Conservation (phyloP, 2,888 invertebrate species). For the Harpalus rufipes region DNA sequence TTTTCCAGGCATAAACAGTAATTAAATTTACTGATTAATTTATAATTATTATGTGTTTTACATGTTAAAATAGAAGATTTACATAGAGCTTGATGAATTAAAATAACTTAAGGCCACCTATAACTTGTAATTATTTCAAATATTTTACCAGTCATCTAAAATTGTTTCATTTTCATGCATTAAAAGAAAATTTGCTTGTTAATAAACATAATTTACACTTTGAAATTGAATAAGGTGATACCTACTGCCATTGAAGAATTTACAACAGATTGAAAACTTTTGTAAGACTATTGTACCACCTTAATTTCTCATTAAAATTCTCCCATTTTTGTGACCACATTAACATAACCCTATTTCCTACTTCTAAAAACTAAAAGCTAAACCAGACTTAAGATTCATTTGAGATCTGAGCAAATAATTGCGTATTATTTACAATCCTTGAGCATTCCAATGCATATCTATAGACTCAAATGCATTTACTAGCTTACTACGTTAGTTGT, state of each 20-base stretch:
- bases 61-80: conserved; percentile 36
- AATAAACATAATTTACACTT: no score
- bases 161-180: neutral
- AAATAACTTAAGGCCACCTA: conserved; percentile 35
- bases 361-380: neutral
- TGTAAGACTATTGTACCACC: no score
- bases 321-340: no score
- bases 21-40: conserved; percentile 54
- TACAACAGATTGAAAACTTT: no score
- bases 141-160: conserved; percentile 26
- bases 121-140: conserved; percentile 11
- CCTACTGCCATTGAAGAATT: no score
- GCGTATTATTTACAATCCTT: conserved; percentile 45
- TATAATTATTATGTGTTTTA: conserved; percentile 53
- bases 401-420: conserved; percentile 1
- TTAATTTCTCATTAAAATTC: no score
- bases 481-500: conserved; percentile 26
- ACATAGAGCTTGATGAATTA: conserved; percentile 36
- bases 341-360: conserved; percentile 18
- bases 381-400: conserved; percentile 6
- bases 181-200: neutral
- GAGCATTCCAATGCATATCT: conserved; percentile 12
- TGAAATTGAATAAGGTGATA: no score
- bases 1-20: conserved; percentile 29
- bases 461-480: conserved; percentile 8